Base-by-base conservation (phyloP, 1,140 invertebrate genomes). In the Diachasma alloeum region DNA sequence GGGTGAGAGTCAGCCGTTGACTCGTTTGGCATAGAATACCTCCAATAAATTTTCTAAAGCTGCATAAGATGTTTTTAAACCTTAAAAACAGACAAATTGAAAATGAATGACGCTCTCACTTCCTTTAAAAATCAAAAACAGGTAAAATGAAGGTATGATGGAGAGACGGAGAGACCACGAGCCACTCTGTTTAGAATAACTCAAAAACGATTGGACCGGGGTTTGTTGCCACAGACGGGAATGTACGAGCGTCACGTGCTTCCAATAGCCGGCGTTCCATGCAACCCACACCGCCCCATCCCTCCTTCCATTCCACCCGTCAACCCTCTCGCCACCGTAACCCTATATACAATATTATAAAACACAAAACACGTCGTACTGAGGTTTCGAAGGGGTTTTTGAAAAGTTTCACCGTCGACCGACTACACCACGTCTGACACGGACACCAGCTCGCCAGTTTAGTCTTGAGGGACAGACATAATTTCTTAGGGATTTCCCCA, bases 191-290 rank as follows among this genome's bases (percentile, higher is more conserved):
- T 84, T 83, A 83, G 85, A 87, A 87, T 89, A 87, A 88, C 83
- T 85, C 82, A 85, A 84, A 82, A 89, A 89, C 86, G 85, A 89
- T 87, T 85, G 85, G 80, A 72, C 75, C 76, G 78, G 81, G 78
- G 80, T 82, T 80, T 77, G 59, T 82, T 80, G 77, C 78, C 72
- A 74, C 69, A 69, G 78, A 59, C 77, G 70, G 78, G 78, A 80
- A 83, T 81, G 81, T 83, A 80, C 79, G 78, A 75, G 82, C 87
- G 86, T 84, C 87, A 89, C 83, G 83, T 89, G 86, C 79, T 80
- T 68, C 63, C 81, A 84, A 88, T 88, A 85, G 84, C 85, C 78
- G 79, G 77, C 77, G 81, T 79, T 81, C 39, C 11, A 37, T 22
- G 66, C 36, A 68, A 68, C 66, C 36, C 66, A 68, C 24, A 22